Conservation (phyloP, 2,797 vertebrate species). For the Acomys russatus region DNA sequence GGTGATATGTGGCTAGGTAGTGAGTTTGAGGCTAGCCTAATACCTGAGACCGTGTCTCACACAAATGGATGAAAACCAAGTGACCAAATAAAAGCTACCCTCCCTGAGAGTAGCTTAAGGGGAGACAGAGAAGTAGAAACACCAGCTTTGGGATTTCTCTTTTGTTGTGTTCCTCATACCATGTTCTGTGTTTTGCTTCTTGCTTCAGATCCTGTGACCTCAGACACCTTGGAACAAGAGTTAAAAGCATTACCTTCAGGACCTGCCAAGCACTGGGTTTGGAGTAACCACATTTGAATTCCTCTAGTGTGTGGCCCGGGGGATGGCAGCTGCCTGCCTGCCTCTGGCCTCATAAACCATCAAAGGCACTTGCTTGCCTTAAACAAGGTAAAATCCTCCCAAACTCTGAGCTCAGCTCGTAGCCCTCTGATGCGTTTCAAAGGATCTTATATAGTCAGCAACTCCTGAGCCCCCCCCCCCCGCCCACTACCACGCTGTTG, state of each 20-base stretch:
- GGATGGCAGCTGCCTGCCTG: not conserved
- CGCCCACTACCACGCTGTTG: not conserved
- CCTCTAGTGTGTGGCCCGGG: not conserved
- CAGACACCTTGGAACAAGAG: not conserved
- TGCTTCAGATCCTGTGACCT: not conserved
- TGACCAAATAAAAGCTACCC: not conserved
- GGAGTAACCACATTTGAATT: not conserved
- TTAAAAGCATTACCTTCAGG: not conserved
- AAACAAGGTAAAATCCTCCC: not conserved
- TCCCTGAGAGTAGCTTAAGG: not conserved
- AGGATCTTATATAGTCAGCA: not conserved
- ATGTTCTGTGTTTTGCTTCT: not conserved
- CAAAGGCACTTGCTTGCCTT: constrained; percentile 22
- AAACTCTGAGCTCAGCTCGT: not conserved
- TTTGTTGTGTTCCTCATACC: not conserved
- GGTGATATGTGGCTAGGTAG: not conserved
- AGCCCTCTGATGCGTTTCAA: not conserved
- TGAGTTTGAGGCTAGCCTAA: not conserved
- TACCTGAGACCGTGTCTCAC: not conserved
- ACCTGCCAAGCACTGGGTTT: not conserved
- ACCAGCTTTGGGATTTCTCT: not conserved
- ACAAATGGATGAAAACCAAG: not conserved
- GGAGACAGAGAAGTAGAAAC: not conserved
- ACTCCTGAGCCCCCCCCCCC: not conserved
- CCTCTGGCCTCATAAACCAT: not conserved